Evolutionary conservation across 30 jellyfish, hydroid and myxozoan species (phyloP).

Genomic region (Hydractinia echinata): DNA sequence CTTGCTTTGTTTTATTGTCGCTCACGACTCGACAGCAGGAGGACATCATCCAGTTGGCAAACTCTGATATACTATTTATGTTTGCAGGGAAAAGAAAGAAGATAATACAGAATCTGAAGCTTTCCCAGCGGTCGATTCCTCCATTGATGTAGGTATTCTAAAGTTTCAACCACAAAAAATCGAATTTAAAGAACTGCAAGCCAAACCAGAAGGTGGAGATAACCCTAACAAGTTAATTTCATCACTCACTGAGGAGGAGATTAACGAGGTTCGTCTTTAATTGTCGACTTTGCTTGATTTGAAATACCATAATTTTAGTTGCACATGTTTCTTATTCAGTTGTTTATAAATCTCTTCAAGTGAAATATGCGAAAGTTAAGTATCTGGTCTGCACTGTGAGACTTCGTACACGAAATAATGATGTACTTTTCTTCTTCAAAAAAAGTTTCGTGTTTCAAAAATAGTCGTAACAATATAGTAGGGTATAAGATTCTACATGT

Average conservation of each 20-base stretch:
- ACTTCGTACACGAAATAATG: too few relatives aligned
- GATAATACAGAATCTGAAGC: conserved; percentile 16
- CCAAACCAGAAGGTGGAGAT: conserved; percentile 92
- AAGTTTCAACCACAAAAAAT: conserved; percentile 63
- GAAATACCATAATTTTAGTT: background rate
- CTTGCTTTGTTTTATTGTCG: too few relatives aligned
- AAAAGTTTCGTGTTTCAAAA: too few relatives aligned
- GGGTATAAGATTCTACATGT: too few relatives aligned
- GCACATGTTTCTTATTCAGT: background rate
- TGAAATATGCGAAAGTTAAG: too few relatives aligned
- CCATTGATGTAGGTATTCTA: conserved; percentile 68
- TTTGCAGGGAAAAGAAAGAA: conserved; percentile 15
- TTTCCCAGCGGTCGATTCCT: conserved; percentile 40
- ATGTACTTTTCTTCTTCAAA: too few relatives aligned
- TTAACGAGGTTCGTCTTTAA: conserved; percentile 50
- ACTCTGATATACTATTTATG: too few relatives aligned
- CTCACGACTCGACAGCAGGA: too few relatives aligned
- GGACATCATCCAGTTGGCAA: too few relatives aligned
- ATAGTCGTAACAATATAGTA: too few relatives aligned
- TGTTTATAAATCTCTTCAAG: too few relatives aligned
- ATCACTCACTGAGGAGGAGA: conserved; percentile 80
- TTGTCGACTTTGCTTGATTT: background rate
- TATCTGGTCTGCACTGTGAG: too few relatives aligned
- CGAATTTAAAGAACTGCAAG: conserved; percentile 63
- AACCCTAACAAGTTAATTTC: conserved; percentile 68